Percentiles rank a stretch among this genome's conserved stretches.
Evolutionary conservation across 2,888 invertebrate genomes (phyloP).

Genomic region (Xestia xanthographa): DNA sequence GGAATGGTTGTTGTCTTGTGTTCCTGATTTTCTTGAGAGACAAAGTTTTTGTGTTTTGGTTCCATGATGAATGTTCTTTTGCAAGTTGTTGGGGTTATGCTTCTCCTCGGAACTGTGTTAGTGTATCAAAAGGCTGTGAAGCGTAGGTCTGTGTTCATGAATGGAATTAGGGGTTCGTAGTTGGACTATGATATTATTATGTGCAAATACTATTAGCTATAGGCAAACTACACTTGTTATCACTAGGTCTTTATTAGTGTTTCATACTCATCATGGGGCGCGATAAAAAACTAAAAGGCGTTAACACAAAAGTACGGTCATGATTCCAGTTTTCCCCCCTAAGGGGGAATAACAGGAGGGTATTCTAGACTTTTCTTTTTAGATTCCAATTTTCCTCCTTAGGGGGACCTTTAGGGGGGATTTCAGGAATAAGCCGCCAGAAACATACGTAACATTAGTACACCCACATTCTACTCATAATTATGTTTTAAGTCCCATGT

Average conservation of each 20-base stretch:
- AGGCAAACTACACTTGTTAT: background rate
- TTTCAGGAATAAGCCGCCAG: too few species aligned
- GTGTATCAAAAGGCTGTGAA: slow-evolving; percentile 20
- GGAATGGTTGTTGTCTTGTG: slow-evolving; percentile 55
- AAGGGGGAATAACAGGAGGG: too few species aligned
- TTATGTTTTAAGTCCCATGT: background rate
- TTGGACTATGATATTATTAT: background rate
- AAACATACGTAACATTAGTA: background rate
- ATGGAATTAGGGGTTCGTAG: slow-evolving; percentile 5
- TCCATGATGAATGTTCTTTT: slow-evolving; percentile 36
- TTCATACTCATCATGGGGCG: background rate
- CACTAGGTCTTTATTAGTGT: background rate
- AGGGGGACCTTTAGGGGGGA: too few species aligned
- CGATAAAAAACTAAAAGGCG: background rate
- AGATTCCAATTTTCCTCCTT: too few species aligned
- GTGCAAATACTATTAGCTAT: background rate
- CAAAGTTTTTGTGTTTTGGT: slow-evolving; percentile 50
- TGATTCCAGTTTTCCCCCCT: too few species aligned
- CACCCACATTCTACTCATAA: background rate
- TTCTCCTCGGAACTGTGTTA: slow-evolving; percentile 3
- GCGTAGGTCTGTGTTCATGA: slow-evolving; percentile 1
- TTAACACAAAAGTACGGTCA: background rate
- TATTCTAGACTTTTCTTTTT: too few species aligned
- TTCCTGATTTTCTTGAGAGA: slow-evolving; percentile 51
- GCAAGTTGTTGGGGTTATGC: slow-evolving; percentile 30